phyloP scores from a whole-genome alignment of 2,797 vertebrate species.

The Austrolebias charrua region DNA sequence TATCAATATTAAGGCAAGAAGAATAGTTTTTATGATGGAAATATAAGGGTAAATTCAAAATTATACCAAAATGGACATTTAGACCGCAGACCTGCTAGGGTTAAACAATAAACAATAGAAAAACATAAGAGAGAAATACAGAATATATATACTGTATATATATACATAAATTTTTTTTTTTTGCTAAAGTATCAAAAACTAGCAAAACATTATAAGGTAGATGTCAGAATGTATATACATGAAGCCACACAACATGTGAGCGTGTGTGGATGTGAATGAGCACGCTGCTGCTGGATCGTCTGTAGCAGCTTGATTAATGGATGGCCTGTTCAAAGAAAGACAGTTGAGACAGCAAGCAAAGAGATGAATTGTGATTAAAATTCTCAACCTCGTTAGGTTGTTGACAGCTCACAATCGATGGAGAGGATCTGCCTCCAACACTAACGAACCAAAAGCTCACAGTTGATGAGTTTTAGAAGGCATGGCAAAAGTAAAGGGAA shows the following conservation, averaged over 20 bases:
- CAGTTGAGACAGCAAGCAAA: constrained; percentile 45
- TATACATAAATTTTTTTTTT: too few species aligned
- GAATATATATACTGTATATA: too few species aligned
- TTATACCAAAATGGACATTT: too few species aligned
- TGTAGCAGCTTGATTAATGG: constrained; percentile 23
- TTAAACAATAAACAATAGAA: too few species aligned
- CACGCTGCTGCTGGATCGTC: background rate
- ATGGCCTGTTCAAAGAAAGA: constrained; percentile 21
- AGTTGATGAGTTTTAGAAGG: constrained; percentile 57
- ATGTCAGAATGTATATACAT: too few species aligned
- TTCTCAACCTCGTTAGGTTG: constrained; percentile 76
- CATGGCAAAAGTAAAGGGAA: constrained; percentile 60
- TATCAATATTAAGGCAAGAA: too few species aligned
- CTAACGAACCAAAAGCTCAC: constrained; percentile 66
- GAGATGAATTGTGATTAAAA: constrained; percentile 78
- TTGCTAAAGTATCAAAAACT: too few species aligned
- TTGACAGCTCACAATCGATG: constrained; percentile 75
- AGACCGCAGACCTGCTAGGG: too few species aligned
- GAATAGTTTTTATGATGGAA: too few species aligned
- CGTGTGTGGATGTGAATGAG: constrained; percentile 13
- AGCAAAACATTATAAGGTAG: too few species aligned
- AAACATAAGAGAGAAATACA: too few species aligned
- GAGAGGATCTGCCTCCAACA: constrained; percentile 68
- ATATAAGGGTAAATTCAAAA: too few species aligned
- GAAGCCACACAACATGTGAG: constrained; percentile 23